phyloP scores from a whole-genome alignment of 2,888 invertebrate genomes.

The Craniophora ligustri region DNA sequence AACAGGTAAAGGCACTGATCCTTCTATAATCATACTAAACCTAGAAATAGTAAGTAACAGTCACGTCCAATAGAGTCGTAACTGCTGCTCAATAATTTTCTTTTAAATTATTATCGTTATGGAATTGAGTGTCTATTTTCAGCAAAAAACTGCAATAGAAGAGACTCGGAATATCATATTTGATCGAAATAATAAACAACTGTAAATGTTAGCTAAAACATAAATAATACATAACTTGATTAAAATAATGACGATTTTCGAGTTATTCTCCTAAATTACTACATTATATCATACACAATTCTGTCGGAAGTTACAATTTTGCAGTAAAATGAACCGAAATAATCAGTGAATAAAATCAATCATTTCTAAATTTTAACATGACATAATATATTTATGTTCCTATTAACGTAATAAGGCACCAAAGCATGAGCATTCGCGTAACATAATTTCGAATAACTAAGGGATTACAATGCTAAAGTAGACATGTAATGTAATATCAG shows the following conservation, averaged over 20 bases:
- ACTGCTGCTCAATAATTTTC: slow-evolving; percentile 16
- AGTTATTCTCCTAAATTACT: slow-evolving; percentile 42
- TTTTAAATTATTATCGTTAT: slow-evolving; percentile 32
- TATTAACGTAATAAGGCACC: slow-evolving; percentile 73
- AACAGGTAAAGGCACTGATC: slow-evolving; percentile 84
- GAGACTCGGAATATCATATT: slow-evolving; percentile 46
- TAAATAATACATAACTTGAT: slow-evolving; percentile 26
- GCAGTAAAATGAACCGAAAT: slow-evolving; percentile 51
- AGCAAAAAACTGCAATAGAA: slow-evolving; percentile 38
- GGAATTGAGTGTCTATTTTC: slow-evolving; percentile 46
- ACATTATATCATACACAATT: slow-evolving; percentile 49
- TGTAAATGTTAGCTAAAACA: slow-evolving; percentile 34
- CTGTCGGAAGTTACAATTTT: slow-evolving; percentile 29
- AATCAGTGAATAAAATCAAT: slow-evolving; percentile 60
- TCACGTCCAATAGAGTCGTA: slow-evolving; percentile 29
- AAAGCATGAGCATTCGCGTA: slow-evolving; percentile 65
- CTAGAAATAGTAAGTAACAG: slow-evolving; percentile 43
- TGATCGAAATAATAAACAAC: slow-evolving; percentile 37
- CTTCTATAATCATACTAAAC: slow-evolving; percentile 69
- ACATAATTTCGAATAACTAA: slow-evolving; percentile 45
- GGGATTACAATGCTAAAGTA: slow-evolving; percentile 39
- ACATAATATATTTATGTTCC: slow-evolving; percentile 56
- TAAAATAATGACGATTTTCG: slow-evolving; percentile 40
- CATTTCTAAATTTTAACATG: slow-evolving; percentile 48
- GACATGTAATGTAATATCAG: slow-evolving; percentile 48